Evolutionary conservation across 2,113 vertebrate genomes (phyloP), one percentile per base, ranked within the genome.

Genomic region (Dicerorhinus sumatrensis): DNA sequence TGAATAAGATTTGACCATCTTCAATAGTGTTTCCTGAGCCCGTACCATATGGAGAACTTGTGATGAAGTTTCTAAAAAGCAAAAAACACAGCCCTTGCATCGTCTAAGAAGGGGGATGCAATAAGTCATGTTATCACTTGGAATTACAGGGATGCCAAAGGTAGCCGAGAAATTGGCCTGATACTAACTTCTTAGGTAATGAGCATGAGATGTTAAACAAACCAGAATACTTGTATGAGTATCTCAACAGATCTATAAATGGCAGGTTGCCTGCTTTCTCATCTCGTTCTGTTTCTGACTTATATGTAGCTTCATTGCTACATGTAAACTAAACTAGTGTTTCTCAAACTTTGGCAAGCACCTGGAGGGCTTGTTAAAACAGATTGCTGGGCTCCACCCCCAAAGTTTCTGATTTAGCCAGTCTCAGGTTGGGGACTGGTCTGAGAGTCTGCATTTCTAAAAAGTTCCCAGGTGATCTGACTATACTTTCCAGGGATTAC

Each of bases 31-130:
- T 85, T 67, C 65, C 60, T 14, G 31, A 63, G 48, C 18, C n/a
- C 25, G 42, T 25, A 5, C 31, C 23, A 31, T 23, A 11, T 2
- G 27, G 2, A 8, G 18, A 48, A 1, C 14, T 23, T 18, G 7
- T 23, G 39, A 48, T 12, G 29, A 62, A 58, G 42, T 46, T 25
- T 70, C 21, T 63, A 42, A 39, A 36, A 25, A 42, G 48, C 4
- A 18, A 75, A 51, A 39, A 81, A 76, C 16, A 18, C n/a, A 65
- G 56, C 23, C 13, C 46, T 42, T 56, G 18, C 5, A 10, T 58
- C 7, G 1, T 33, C 25, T 60, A 31, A 60, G 51, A 70, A 70
- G 8, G 13, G 10, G 17, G 73, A 46, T 4, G 48, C n/a, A 39
- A 0, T 6, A 9, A 72, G 54, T 23, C 42, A 48, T 4, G 1